Conservation (phyloP, 2,113 vertebrate genomes). For the Hylia prasina region DNA sequence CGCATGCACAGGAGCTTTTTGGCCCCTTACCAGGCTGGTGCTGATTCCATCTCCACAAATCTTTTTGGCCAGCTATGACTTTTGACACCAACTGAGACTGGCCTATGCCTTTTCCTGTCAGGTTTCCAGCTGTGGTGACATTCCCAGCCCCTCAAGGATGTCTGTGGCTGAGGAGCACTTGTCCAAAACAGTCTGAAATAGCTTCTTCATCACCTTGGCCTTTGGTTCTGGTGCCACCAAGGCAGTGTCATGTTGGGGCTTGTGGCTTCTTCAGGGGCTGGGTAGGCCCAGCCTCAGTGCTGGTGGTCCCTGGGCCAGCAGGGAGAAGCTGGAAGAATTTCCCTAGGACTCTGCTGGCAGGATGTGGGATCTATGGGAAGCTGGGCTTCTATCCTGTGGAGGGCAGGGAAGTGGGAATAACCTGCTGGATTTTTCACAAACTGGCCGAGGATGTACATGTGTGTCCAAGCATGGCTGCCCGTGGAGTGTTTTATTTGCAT, state of each 20-base stretch:
- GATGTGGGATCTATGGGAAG: neutral
- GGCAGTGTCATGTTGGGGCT: fast-evolving
- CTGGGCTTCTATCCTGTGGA: neutral
- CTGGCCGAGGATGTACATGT: fast-evolving
- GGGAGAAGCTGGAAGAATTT: neutral
- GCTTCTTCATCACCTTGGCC: neutral
- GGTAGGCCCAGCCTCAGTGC: neutral
- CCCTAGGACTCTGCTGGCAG: neutral
- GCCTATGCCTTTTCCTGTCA: neutral
- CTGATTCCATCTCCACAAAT: neutral
- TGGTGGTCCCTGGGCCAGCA: neutral
- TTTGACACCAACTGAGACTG: neutral
- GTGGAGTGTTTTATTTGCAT: neutral
- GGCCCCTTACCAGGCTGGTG: neutral
- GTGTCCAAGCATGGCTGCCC: neutral
- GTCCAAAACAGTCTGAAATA: neutral
- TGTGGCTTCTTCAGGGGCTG: neutral
- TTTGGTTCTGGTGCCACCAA: neutral
- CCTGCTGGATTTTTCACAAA: neutral
- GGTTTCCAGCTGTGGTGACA: neutral
- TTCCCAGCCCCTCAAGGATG: neutral
- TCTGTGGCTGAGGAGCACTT: neutral
- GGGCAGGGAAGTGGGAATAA: neutral
- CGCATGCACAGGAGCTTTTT: neutral
- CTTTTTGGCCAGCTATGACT: neutral